A percentile compares a stretch with the other conserved stretches of the same genome.
Conservation (phyloP, 2,113 vertebrate genomes). For the Emydocephalus ijimae region DNA sequence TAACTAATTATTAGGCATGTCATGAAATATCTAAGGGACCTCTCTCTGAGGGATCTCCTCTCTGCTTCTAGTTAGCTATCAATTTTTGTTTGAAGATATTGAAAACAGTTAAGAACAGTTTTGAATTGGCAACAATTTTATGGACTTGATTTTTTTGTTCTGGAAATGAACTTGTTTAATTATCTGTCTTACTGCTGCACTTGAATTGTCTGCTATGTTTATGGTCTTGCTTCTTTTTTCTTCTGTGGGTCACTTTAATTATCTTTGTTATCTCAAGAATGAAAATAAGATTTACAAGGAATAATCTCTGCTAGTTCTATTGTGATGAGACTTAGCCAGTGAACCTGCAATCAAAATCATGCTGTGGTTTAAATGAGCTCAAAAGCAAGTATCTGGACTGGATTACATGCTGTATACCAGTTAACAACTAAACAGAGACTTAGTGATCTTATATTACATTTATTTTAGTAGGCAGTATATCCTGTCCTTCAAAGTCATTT, state of each 20-base stretch:
- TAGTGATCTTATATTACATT: not conserved
- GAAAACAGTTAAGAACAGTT: not conserved
- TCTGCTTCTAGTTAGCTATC: not conserved
- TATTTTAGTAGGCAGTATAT: not conserved
- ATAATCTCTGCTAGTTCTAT: conserved; percentile 41
- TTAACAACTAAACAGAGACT: not conserved
- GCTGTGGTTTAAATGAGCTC: conserved; percentile 21
- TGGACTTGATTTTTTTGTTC: conserved; percentile 60
- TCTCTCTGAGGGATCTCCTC: conserved; percentile 32
- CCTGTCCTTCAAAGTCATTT: not conserved
- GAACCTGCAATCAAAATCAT: not conserved
- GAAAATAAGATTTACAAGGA: conserved; percentile 47
- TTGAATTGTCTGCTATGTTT: conserved; percentile 49
- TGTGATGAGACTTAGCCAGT: conserved; percentile 5
- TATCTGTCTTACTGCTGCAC: conserved; percentile 34
- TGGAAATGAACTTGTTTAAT: conserved; percentile 49
- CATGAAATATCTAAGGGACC: conserved; percentile 9
- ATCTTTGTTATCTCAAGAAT: conserved; percentile 41
- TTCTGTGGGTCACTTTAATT: conserved; percentile 52
- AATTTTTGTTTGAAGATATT: conserved; percentile 28
- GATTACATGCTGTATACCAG: not conserved
- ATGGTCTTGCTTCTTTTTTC: conserved; percentile 45
- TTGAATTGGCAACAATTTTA: conserved; percentile 59
- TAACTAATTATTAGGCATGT: conserved; percentile 26
- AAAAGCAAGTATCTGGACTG: not conserved